Percentiles rank a stretch among this genome's conserved stretches.
Conservation (phyloP, 2,888 invertebrate species). For the Platypus cylindrus region DNA sequence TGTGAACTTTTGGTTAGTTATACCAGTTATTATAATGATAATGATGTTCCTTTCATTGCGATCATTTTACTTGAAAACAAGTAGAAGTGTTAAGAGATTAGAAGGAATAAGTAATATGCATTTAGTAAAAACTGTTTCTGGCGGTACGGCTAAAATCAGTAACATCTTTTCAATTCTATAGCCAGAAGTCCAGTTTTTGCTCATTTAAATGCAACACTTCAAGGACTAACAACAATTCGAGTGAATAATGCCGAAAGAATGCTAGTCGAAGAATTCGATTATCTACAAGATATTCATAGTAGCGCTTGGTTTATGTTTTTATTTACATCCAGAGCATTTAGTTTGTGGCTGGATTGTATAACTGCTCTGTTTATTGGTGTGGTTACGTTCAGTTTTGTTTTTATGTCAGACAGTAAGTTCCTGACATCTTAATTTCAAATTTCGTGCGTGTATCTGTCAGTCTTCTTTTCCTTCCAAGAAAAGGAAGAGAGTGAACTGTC, state of each 20-base stretch:
- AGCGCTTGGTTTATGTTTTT: conserved; percentile 63
- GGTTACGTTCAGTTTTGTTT: conserved; percentile 52
- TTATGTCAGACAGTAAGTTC: conserved; percentile 32
- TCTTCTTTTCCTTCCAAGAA: too few relatives aligned
- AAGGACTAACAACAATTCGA: conserved; percentile 61
- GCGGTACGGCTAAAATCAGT: neutral
- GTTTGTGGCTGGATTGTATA: conserved; percentile 57
- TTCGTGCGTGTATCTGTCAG: too few relatives aligned
- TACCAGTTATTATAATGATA: conserved; percentile 52
- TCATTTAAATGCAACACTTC: conserved; percentile 57
- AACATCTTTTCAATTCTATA: conserved; percentile 24
- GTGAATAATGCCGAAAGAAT: conserved; percentile 49
- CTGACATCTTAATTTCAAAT: too few relatives aligned
- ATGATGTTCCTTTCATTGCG: conserved; percentile 51
- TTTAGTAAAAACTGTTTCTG: conserved; percentile 23
- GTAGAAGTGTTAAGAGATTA: conserved; percentile 60
- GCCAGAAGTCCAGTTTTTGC: conserved; percentile 65
- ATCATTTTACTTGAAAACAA: conserved; percentile 56
- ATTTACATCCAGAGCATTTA: conserved; percentile 51
- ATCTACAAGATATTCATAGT: conserved; percentile 47
- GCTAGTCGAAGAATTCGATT: conserved; percentile 46
- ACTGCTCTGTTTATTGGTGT: conserved; percentile 52
- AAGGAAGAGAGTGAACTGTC: too few relatives aligned
- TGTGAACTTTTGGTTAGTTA: conserved; percentile 53
- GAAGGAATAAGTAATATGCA: conserved; percentile 52